Conservation (phyloP, 2,888 invertebrate genomes). For the Catocala sponsa region DNA sequence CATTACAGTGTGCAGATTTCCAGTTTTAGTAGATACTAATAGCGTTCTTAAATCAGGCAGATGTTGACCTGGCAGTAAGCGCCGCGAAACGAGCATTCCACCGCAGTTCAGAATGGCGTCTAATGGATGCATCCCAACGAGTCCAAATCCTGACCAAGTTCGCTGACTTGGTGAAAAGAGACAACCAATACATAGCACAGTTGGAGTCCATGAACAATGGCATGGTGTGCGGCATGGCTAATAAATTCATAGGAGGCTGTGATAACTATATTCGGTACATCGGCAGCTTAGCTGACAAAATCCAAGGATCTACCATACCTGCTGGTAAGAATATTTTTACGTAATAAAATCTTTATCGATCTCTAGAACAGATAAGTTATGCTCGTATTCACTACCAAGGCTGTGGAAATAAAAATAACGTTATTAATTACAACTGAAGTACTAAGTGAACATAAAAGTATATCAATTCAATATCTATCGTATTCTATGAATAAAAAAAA, state of each 20-base stretch:
- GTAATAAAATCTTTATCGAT: no score
- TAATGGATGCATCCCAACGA: slow-evolving; percentile 93
- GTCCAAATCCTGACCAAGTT: slow-evolving; percentile 91
- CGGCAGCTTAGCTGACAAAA: slow-evolving; percentile 96
- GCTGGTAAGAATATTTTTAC: slow-evolving; percentile 55
- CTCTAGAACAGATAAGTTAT: no score
- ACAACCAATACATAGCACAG: slow-evolving; percentile 95
- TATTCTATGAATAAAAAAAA: no score
- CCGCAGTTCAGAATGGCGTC: slow-evolving; percentile 91
- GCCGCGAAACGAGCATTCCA: slow-evolving; percentile 91
- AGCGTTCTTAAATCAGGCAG: slow-evolving; percentile 77
- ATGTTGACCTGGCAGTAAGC: slow-evolving; percentile 92
- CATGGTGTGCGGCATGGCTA: slow-evolving; percentile 91
- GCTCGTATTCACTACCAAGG: no score
- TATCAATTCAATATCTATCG: no score
- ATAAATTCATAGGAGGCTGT: slow-evolving; percentile 79
- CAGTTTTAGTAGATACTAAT: no score
- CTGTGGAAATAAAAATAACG: no score
- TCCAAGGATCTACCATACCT: slow-evolving; percentile 92
- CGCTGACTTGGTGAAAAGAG: slow-evolving; percentile 91
- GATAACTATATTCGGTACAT: slow-evolving; percentile 90
- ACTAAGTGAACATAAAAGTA: no score
- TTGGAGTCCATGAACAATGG: slow-evolving; percentile 97
- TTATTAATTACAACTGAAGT: no score
- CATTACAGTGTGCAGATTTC: no score